Evolutionary conservation across 64 coral and sea anemone species (phyloP), one percentile per base, ranked within the genome.

Genomic region (Catalaphyllia jardinei): DNA sequence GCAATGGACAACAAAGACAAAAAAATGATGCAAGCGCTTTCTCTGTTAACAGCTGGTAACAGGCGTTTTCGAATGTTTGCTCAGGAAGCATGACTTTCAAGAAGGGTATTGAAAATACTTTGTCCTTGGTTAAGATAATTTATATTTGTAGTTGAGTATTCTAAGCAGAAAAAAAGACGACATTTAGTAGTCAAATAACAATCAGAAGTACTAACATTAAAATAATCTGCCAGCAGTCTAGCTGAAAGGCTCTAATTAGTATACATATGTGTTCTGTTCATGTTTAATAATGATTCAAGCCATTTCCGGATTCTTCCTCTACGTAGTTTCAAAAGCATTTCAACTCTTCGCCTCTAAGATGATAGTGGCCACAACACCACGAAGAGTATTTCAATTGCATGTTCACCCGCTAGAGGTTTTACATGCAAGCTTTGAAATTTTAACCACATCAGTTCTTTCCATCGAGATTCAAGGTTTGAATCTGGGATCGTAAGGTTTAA

Each of bases 1-100:
- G 95, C 95, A 15, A 24, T 91, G 22, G 82, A 97, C 65, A 52
- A 59, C 9, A 92, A 76, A 3, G 92, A 97, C 38, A 77, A 89
- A 22, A 91, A 65, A 16, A 91, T 94, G 57, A 29, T 88, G 19
- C 87, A 91, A 55, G 29, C 75, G 4, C 67, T 97, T 60, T 87
- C 93, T n/a, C 24, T 69, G 20, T 18, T 85, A 1, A 71, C 62
- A 4, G 10, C 29, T 4, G 29, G 61, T 65, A 65, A 22, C 79
- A 49, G 27, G 63, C 60, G 81, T 2, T 49, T 71, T 71, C 15
- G 62, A 71, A 63, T 69, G 65, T 69, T 69, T 69, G 9, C 65
- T 11, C 65, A 69, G 25, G 65, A 69, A 29, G 65, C 65, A 25
- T 69, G 65, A 69, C 65, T 69, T 69, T 69, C 25, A 27, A 25